Base-by-base conservation (phyloP, 2,113 vertebrate genomes). In the Peromyscus leucopus region DNA sequence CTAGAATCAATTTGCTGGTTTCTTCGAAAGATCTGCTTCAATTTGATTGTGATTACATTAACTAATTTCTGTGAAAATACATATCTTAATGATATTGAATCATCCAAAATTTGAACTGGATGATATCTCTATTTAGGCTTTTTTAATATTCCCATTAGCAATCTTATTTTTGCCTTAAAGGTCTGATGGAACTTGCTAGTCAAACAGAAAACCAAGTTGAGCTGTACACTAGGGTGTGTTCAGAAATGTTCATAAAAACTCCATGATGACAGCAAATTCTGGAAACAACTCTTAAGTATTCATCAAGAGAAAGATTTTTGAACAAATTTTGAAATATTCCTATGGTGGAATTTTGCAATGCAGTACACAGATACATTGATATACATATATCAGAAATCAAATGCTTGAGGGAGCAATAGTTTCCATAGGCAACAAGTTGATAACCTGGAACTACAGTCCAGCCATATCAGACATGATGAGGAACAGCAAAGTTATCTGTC, bases 381-480 rank as follows among this genome's bases (percentile, higher is more conserved):
- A 63, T 80, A 3, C n/a, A 75, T n/a, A 13, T 55, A 86, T 94
- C 28, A 42, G 83, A 84, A 93, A 65, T 76, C 16, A 36, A 55
- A 55, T 51, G 46, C 36, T 83, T 83, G 12, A 39, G 36, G 22
- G 22, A 39, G 21, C 36, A 61, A 26, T 83, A 5, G 99, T 99
- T 95, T 99, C 99, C 0, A 98, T 99, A 99, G 0, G 99, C 99
- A 9, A 99, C 98, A 0, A 99, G 99, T 0, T 98, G 99, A 93
- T 99, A 36, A 99, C 99, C 99, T 99, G 99, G 76, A 99, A 99
- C 93, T 98, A 98, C 10, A 99, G 99, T 42, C 99, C 99, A 98
- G 99, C 99, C 95, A 99, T 99, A 84, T 99, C 99, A 61, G 99
- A 99, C 24, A 99, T 98, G 3, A 99, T 99, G 0, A 99, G 99